Conservation (phyloP, 1,140 invertebrate species). For the Tetragonula clypearis region DNA sequence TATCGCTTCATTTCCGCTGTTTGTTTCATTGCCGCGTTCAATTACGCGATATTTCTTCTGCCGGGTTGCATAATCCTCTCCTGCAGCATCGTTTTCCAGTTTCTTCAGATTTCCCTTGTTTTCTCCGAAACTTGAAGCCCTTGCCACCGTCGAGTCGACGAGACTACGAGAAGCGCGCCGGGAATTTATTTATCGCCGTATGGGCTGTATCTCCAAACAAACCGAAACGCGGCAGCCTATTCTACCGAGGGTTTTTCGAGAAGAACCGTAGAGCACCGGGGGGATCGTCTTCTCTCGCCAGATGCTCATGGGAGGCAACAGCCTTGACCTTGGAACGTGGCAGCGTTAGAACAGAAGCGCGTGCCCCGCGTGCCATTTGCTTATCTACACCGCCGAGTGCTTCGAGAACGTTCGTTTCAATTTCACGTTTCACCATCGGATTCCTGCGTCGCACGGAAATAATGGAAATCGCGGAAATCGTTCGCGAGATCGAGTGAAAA, state of each 20-base stretch:
- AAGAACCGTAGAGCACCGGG: not conserved
- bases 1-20: not conserved
- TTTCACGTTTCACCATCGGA: not conserved
- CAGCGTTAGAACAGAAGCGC: conserved; percentile 2
- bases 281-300: not conserved
- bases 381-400: not conserved
- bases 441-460: not conserved
- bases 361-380: not conserved
- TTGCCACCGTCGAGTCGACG: too few species aligned
- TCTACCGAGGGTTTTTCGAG: not conserved
- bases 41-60: not conserved
- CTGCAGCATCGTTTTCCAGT: not conserved
- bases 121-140: too few species aligned
- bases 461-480: too few species aligned
- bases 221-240: too few species aligned
- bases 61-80: not conserved
- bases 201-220: not conserved
- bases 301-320: conserved; percentile 30
- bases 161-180: not conserved
- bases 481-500: too few species aligned
- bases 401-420: not conserved
- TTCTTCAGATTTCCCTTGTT: not conserved
- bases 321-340: conserved; percentile 51
- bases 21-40: not conserved
- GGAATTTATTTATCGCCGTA: conserved; percentile 10